Evolutionary conservation across 53 echinoderm and acorn worm species (phyloP), one percentile per base, ranked within the genome.

Genomic region (Paracentrotus lividus): DNA sequence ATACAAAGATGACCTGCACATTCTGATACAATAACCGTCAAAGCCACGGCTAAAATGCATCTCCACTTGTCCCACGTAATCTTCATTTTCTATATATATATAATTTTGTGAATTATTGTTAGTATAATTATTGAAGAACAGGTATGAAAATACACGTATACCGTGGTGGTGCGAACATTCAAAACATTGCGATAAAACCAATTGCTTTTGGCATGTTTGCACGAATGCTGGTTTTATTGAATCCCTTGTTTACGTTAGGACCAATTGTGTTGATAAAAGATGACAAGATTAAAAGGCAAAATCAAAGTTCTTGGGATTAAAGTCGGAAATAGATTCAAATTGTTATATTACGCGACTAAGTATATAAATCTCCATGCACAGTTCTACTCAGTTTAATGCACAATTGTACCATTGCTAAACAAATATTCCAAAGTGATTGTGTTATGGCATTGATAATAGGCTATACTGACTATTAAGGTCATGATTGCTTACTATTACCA

Each of bases 1-100:
- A 96, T 95, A 52, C 96, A 96, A n/a, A 96, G 67, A 84, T 96
- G 96, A 8, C 61, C 90, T 12, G 14, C 18, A 16, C 20, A 72
- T 14, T 72, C 40, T 38, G 40, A 20, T 72, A 72, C 38, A 7
- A 72, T 18, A 16, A 72, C 72, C 72, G 4, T 16, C 72, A 72
- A 72, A 40, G 72, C 72, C 18, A 72, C 40, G 15, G 12, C 38
- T 10, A 72, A 20, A 21, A 72, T 16, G 21, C 40, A 5, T 15
- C 40, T 36, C 72, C 36, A 40, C 40, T 18, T 72, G 36, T 18
- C 36, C 40, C 18, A 20, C 72, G 40, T 72, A 18, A 40, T 72
- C 20, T 18, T 21, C 72, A 72, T 72, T n/a, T n/a, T n/a, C n/a
- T n/a, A n/a, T n/a, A n/a, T n/a, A n/a, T n/a, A n/a, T n/a, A n/a